Base-by-base conservation (phyloP, 2,113 vertebrate genomes). In the Sylvietta virens region DNA sequence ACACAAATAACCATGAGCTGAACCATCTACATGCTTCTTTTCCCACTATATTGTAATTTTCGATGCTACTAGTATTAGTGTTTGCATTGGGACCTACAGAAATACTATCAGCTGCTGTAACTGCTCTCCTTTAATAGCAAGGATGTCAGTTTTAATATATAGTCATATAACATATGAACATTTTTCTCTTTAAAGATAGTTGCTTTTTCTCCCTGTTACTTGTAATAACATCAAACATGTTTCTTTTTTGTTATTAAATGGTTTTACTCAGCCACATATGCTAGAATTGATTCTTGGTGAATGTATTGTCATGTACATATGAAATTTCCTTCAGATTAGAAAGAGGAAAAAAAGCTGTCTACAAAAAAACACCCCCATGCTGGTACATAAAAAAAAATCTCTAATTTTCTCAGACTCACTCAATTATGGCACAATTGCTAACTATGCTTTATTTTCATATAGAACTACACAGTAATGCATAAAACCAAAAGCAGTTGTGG, bases 1-100 rank as follows among this genome's bases (percentile, higher is more conserved):
- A 39, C 26, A 31, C 3, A 1, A 66, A 42, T 19, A 24, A 24
- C 11, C 0, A 0, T 22, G 28, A 60, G 17, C 8, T 26, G 24
- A 83, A 35, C 7, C 14, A 21, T 69, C 82, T 18, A 40, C 2
- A 23, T 13, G 23, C 10, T 76, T 47, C 7, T 48, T 88, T 79
- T 79, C 3, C 39, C n/a, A 45, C 6, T 40, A 1, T 71, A 58
- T 44, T 42, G 8, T 40, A 17, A 50, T 53, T 86, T 71, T 35
- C 77, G 23, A 73, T 73, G 23, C 14, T 80, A 50, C 35, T 11
- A 51, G 17, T 22, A 8, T 17, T 65, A 53, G 3, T 53, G n/a
- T 6, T 69, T 18, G 35, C 15, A n/a, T 1, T 60, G 33, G 2
- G 14, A 58, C 17, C 26, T 58, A 58, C 28, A 45, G 28, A 33